phyloP scores from a whole-genome alignment of 2,113 vertebrate genomes.

The Antennarius striatus region DNA sequence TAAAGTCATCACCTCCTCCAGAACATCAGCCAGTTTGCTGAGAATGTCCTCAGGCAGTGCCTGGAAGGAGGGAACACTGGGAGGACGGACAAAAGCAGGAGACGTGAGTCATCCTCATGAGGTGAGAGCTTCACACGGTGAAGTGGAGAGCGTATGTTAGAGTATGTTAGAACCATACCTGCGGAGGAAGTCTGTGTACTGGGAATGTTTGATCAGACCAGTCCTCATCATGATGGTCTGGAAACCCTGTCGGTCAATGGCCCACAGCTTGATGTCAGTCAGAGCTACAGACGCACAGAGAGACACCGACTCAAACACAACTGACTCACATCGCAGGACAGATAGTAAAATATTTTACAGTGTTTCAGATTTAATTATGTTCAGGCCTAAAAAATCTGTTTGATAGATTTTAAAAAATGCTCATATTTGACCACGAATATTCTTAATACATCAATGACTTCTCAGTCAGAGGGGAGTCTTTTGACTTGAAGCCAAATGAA shows the following conservation, averaged over 20 bases:
- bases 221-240: slow-evolving; percentile 83
- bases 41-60: slow-evolving; percentile 74
- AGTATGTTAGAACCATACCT: slow-evolving; percentile 53
- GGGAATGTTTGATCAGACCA: slow-evolving; percentile 77
- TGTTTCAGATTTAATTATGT: too few species aligned
- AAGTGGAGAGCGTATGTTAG: not conserved
- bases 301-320: not conserved
- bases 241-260: slow-evolving; percentile 78
- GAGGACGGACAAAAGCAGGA: slow-evolving; percentile 4
- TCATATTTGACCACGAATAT: too few species aligned
- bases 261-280: slow-evolving; percentile 79
- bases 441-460: too few species aligned
- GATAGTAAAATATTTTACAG: too few species aligned
- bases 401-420: too few species aligned
- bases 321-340: too few species aligned
- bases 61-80: slow-evolving; percentile 77
- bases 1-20: slow-evolving; percentile 74
- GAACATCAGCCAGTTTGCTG: slow-evolving; percentile 77
- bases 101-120: not conserved
- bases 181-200: slow-evolving; percentile 78
- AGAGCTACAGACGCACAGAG: slow-evolving; percentile 57
- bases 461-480: too few species aligned
- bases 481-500: too few species aligned
- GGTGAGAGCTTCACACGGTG: not conserved
- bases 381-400: too few species aligned